Conservation (phyloP, 2,113 vertebrate species). For the Leptosomus discolor region DNA sequence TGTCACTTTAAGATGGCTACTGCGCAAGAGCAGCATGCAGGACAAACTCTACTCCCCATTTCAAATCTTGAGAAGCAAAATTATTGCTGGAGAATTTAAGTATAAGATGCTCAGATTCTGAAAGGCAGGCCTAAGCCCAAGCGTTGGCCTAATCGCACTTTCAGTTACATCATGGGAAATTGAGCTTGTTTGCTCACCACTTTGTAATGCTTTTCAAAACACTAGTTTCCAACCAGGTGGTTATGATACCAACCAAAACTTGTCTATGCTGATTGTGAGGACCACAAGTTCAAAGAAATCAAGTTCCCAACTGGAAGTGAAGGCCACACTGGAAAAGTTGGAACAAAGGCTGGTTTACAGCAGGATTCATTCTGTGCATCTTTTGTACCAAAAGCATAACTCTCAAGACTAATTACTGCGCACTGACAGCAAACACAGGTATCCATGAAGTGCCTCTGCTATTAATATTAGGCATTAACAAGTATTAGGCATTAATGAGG, state of each 20-base stretch:
- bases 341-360: neutral
- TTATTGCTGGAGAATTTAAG: neutral
- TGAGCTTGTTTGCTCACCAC: neutral
- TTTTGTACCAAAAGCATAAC: neutral
- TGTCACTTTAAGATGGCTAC: neutral
- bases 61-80: neutral
- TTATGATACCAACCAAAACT: neutral
- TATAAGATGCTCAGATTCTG: neutral
- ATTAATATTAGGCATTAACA: neutral
- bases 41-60: neutral
- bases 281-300: neutral
- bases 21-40: neutral
- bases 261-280: fast-evolving
- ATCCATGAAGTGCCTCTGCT: neutral
- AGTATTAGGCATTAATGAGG: neutral
- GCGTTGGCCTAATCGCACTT: fast-evolving
- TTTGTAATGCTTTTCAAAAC: neutral
- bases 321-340: neutral
- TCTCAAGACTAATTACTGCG: neutral
- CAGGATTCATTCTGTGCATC: neutral
- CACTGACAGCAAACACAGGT: neutral
- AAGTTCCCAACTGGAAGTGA: neutral
- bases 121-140: neutral
- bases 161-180: fast-evolving
- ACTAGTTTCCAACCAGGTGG: neutral